These are phyloP conservation scores for Caenorhabditis sinica DNA, from an alignment of 2,888 invertebrate species.

Conservation along the genomic window DNA sequence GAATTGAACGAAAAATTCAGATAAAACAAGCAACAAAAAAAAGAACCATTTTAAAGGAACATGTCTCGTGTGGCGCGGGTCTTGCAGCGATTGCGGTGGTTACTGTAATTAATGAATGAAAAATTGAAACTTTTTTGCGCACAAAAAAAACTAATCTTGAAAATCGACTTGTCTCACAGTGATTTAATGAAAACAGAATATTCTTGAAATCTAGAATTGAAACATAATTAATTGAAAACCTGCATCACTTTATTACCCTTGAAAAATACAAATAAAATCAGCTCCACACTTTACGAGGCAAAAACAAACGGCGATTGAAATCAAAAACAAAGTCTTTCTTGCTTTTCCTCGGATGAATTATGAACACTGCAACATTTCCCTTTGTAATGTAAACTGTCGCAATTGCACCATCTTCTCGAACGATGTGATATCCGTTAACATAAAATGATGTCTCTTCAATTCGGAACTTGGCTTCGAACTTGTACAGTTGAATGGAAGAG, in stretches of 20 bases:
- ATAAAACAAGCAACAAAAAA: background rate
- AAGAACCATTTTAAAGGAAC: no score
- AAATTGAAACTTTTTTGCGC: no score
- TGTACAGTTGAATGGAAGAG: background rate
- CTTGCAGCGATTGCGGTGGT: no score
- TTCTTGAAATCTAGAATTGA: no score
- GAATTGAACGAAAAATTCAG: background rate
- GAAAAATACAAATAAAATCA: no score
- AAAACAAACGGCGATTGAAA: background rate
- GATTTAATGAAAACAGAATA: no score
- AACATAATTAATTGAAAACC: no score
- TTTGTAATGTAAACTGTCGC: background rate
- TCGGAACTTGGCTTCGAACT: background rate
- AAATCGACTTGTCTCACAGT: no score
- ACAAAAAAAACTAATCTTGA: no score
- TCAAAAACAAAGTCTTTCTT: background rate
- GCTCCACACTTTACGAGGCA: conserved; percentile 1
- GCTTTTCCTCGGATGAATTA: background rate
- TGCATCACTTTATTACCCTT: no score
- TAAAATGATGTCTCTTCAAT: background rate
- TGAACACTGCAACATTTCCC: background rate
- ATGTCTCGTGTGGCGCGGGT: no score
- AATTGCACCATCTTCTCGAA: background rate
- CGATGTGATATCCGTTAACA: background rate
- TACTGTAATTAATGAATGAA: no score